These are phyloP conservation scores for Meloidogyne exigua DNA, from an alignment of 1,140 invertebrate species.

Conservation along the genomic window DNA sequence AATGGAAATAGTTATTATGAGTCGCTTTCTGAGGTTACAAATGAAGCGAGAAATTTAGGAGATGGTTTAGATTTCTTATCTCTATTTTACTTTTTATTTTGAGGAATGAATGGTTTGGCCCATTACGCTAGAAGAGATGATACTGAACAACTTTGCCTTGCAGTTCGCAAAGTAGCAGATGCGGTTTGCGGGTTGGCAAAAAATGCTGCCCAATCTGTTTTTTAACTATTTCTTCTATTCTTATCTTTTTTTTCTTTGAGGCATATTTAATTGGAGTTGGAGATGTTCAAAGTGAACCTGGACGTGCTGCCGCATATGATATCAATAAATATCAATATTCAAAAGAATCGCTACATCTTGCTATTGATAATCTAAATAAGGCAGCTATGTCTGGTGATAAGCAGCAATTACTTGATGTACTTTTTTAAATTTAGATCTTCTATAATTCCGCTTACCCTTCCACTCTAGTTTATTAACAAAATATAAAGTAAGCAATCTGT, in stretches of 20 bases:
- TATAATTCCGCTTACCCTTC: not conserved
- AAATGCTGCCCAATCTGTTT: conserved; percentile 80
- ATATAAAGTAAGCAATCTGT: not conserved
- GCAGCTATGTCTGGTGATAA: conserved; percentile 71
- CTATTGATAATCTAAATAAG: conserved; percentile 74
- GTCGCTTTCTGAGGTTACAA: conserved; percentile 84
- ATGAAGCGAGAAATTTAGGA: conserved; percentile 79
- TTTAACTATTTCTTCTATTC: not conserved
- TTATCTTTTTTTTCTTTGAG: conserved; percentile 69
- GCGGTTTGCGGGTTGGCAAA: conserved; percentile 90
- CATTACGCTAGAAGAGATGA: conserved; percentile 83
- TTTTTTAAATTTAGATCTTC: not conserved
- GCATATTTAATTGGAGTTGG: conserved; percentile 90
- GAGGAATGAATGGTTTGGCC: conserved; percentile 84
- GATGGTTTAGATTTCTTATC: conserved; percentile 68
- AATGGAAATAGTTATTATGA: conserved; percentile 87
- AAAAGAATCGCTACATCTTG: conserved; percentile 79
- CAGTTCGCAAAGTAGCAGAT: conserved; percentile 78
- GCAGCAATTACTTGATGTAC: conserved; percentile 37
- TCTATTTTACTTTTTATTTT: not conserved
- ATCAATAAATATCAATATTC: conserved; percentile 83
- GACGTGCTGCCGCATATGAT: conserved; percentile 84
- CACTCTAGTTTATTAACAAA: no score
- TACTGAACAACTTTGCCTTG: conserved; percentile 80
- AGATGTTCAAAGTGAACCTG: conserved; percentile 84